These are phyloP conservation scores for Sebastes vulpes DNA, from an alignment of 2,797 vertebrate species.

Conservation along the genomic window DNA sequence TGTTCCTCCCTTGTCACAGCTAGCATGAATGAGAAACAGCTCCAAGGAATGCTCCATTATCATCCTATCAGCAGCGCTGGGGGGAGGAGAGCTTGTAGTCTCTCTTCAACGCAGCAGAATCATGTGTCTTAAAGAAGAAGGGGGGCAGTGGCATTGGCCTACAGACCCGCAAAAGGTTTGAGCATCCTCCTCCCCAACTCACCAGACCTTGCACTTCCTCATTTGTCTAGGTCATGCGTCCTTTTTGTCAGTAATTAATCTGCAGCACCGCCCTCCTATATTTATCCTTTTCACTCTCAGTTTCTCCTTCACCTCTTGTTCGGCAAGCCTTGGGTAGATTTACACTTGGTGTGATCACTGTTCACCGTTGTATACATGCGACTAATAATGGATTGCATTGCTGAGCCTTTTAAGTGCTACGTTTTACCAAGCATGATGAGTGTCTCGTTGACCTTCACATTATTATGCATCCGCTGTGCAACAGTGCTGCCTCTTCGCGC, in stretches of 20 bases:
- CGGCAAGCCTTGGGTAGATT: slow-evolving; percentile 73
- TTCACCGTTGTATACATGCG: slow-evolving; percentile 52
- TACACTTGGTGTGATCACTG: slow-evolving; percentile 70
- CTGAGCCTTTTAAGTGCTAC: slow-evolving; percentile 63
- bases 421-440: slow-evolving; percentile 61
- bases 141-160: slow-evolving; percentile 60
- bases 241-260: slow-evolving; percentile 85
- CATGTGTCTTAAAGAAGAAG: slow-evolving; percentile 61
- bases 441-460: slow-evolving; percentile 80
- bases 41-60: slow-evolving; percentile 82
- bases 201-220: slow-evolving; percentile 79
- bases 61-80: slow-evolving; percentile 76
- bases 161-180: slow-evolving; percentile 68
- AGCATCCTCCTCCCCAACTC: slow-evolving; percentile 70
- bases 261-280: slow-evolving; percentile 72
- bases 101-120: slow-evolving; percentile 67
- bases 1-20: slow-evolving; percentile 76
- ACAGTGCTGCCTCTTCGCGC: slow-evolving; percentile 55
- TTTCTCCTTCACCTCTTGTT: slow-evolving; percentile 81
- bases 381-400: slow-evolving; percentile 66
- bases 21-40: slow-evolving; percentile 80
- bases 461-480: slow-evolving; percentile 76
- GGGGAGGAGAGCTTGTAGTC: slow-evolving; percentile 72
- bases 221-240: slow-evolving; percentile 81
- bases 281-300: slow-evolving; percentile 73